Percentiles rank a stretch among this genome's conserved stretches.
These are phyloP conservation scores for Nemotelus pantherinus DNA, from an alignment of 2,888 invertebrate genomes.

Conservation along the genomic window DNA sequence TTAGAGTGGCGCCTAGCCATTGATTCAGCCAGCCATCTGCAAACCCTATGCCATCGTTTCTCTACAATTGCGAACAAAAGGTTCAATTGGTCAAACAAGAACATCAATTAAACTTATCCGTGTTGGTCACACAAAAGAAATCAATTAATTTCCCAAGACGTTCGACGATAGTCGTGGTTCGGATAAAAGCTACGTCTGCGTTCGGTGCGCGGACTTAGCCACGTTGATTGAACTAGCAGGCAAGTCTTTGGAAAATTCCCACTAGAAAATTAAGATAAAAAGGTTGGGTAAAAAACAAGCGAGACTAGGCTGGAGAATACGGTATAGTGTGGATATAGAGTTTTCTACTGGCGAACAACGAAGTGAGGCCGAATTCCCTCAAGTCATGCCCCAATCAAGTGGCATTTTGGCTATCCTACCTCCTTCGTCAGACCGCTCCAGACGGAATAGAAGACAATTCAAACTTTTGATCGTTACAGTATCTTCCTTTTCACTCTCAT, in stretches of 20 bases:
- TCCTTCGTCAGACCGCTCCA: no score
- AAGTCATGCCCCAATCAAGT: not conserved
- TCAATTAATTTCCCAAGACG: constrained; percentile 10
- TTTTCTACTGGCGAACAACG: no score
- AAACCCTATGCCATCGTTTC: not conserved
- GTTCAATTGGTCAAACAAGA: constrained; percentile 16
- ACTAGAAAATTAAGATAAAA: not conserved
- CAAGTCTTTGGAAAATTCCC: not conserved
- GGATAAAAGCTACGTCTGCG: no score
- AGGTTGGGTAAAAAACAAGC: no score
- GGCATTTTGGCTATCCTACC: not conserved
- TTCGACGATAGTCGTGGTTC: no score
- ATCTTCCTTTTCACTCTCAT: no score
- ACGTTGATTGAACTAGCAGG: not conserved
- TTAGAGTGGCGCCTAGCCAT: not conserved
- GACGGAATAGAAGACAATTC: no score
- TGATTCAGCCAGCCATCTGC: not conserved
- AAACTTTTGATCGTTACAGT: no score
- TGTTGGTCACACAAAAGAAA: constrained; percentile 20
- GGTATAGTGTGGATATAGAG: no score
- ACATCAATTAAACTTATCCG: constrained; percentile 26
- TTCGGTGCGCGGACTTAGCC: no score
- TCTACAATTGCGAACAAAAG: constrained; percentile 4
- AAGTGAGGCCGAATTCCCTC: not conserved
- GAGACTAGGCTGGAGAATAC: no score